Evolutionary conservation across 2,797 vertebrate species (phyloP), one percentile per base, ranked within the genome.

Genomic region (Masticophis lateralis): DNA sequence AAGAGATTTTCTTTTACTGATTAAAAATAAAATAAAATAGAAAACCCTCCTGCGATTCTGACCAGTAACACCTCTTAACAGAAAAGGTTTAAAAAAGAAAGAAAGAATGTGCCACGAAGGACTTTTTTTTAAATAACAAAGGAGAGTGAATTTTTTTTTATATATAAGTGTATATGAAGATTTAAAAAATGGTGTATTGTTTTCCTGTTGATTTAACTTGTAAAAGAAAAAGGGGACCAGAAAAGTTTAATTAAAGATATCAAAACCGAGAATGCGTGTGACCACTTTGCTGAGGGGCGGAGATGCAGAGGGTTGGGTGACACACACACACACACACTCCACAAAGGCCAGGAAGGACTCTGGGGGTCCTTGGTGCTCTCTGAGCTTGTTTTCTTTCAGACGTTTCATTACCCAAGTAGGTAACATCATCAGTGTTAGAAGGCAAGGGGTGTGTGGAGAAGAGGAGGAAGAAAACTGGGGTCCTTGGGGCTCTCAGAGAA

Each of bases 11-110:
- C 63, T 47, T 57, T 69, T 47, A 69, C 32, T 32, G 22, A 32
- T 18, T 43, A 66, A 60, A n/a, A 53, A 28, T 66, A 61, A 86
- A 53, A 51, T 37, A 37, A 51, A 51, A 53, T 53, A 53, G 18
- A 5, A 51, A 12, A 47, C 16, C 25, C 47, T n/a, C 60, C 61
- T 91, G 83, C 57, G 27, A 37, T 92, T 92, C 93, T 95, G 94
- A 90, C 89, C 93, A 88, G 90, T 95, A 93, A 93, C 93, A 66
- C 89, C 87, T 94, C 88, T 93, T 94, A 63, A 94, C 79, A 87
- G 91, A 90, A 32, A 53, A 87, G 1, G 13, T 59, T 83, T 13
- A 63, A 63, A 63, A 63, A 63, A 3, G 3, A 1, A 43, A 47
- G 28, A 53, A 28, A 74, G 16, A 53, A 32, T 43, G 20, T 28